Evolutionary conservation across 2,797 vertebrate species (phyloP).

Genomic region (Acanthis flammea): DNA sequence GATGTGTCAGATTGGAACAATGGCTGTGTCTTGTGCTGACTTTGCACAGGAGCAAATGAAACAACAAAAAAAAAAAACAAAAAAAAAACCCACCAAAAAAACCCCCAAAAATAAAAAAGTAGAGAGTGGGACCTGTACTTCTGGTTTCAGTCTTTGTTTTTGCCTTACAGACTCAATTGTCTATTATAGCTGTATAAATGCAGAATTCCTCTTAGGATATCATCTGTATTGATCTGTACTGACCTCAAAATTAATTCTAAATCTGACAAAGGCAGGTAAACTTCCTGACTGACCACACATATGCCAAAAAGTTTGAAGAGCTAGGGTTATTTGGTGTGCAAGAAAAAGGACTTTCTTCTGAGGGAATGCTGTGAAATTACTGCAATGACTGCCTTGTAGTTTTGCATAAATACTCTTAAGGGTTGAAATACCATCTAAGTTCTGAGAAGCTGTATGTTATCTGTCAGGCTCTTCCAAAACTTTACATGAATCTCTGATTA

Average conservation of each 20-base stretch:
- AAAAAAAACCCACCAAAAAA: no score
- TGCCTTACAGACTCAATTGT: neutral
- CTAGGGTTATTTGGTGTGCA: neutral
- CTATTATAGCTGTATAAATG: neutral
- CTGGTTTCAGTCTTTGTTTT: neutral
- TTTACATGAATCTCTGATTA: neutral
- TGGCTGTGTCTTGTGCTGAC: neutral
- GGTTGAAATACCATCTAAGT: neutral
- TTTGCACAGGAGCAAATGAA: neutral
- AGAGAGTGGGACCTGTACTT: neutral
- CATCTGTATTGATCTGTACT: neutral
- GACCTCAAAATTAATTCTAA: neutral
- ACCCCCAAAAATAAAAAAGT: fast-evolving
- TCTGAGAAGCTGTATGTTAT: neutral
- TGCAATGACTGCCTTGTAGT: neutral
- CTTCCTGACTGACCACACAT: neutral
- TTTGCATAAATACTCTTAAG: neutral
- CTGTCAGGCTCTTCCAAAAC: neutral
- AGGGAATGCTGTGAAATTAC: neutral
- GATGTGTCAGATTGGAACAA: neutral
- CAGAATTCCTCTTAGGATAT: neutral
- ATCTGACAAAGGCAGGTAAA: neutral
- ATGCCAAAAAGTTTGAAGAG: neutral
- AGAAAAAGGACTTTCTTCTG: neutral
- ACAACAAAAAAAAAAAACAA: neutral